Evolutionary conservation across 2,113 vertebrate species (phyloP), one percentile per base, ranked within the genome.

Genomic region (Dasyornis broadbenti): DNA sequence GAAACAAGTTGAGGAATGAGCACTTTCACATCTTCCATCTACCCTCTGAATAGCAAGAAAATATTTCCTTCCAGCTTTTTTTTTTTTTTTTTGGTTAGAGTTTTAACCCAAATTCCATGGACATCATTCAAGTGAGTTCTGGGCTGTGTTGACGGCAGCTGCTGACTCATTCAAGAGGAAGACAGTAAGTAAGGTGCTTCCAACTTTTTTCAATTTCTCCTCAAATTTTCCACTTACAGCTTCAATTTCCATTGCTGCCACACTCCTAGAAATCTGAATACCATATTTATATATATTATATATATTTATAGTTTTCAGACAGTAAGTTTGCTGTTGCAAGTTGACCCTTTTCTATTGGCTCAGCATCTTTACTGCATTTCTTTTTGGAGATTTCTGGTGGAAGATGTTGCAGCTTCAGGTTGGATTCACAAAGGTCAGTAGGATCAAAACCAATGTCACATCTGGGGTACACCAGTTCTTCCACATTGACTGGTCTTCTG

Each of bases 391-490:
- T 75, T 75, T 60, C 77, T 91, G 35, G 15, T 71, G 47, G 15
- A 81, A 66, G 15, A 40, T 10, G 4, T 39, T 70, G 6, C 18
- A 73, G 35, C 16, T 86, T 89, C n/a, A 66, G 4, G 5, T 64
- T 75, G 53, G 30, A 71, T 44, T 92, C 33, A 37, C 53, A 50
- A 70, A 59, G 4, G 4, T 10, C 39, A 88, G 42, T 28, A 71
- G 4, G 47, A 59, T 6, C 18, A 78, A 53, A 0, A 0, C 1
- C 39, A 77, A 0, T 11, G 12, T 33, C 18, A 59, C 15, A 20
- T 31, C 28, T 66, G 17, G 42, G 13, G 2, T 33, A 12, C 3
- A 53, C 11, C 10, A 33, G 5, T 54, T 73, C 21, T 61, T 70
- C 39, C 13, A 28, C n/a, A 35, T 0, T 66, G 39, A 6, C 9